phyloP scores from a whole-genome alignment of 2,113 vertebrate species.

The Capra hircus region DNA sequence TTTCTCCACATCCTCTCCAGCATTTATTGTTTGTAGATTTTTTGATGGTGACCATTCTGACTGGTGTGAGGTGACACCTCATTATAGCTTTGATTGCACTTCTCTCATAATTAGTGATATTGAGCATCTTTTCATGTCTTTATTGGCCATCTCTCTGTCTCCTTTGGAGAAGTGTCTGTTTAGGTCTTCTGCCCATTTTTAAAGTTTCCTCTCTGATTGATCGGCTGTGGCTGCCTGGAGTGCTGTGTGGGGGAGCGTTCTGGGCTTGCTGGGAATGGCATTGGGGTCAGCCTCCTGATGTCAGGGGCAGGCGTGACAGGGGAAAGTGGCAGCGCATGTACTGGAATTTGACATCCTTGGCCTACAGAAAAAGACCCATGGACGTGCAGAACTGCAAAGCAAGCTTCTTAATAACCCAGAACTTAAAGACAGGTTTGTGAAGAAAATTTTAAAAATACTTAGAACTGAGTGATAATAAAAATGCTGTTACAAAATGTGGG shows the following conservation, averaged over 20 bases:
- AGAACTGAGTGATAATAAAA: not conserved
- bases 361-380: not conserved
- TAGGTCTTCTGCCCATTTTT: not conserved
- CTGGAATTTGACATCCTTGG: not conserved
- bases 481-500: not conserved
- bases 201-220: fast-evolving
- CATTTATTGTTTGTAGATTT: not conserved
- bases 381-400: not conserved
- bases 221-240: not conserved
- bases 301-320: too few species aligned
- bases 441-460: not conserved
- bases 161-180: not conserved
- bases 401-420: not conserved
- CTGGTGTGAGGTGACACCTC: not conserved
- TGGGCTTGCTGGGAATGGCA: not conserved
- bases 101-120: not conserved
- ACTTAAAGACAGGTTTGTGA: not conserved
- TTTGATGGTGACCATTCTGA: not conserved
- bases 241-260: not conserved
- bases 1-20: not conserved
- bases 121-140: not conserved
- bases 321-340: not conserved
- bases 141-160: not conserved
- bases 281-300: not conserved
- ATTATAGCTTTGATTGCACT: not conserved